phyloP scores from a whole-genome alignment of 2,797 vertebrate species.

The Microctenopoma steveboyesi region DNA sequence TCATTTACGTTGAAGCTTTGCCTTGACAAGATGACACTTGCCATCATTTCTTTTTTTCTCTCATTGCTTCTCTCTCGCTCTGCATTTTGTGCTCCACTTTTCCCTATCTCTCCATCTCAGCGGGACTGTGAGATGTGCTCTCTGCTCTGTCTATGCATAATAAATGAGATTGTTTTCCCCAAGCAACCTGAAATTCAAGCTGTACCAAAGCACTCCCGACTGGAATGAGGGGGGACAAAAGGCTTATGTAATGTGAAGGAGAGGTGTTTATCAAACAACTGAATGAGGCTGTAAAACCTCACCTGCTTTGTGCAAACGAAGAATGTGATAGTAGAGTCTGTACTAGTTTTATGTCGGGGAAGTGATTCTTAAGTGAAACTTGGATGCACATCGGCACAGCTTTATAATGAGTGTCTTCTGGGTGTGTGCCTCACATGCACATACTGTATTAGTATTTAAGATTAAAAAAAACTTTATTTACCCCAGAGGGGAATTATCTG shows the following conservation, averaged over 20 bases:
- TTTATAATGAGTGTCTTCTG: not conserved
- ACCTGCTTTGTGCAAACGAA: slow-evolving; percentile 12
- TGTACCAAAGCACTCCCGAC: slow-evolving; percentile 48
- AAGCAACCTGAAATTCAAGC: slow-evolving; percentile 51
- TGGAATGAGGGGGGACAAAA: slow-evolving; percentile 27
- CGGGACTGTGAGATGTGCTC: slow-evolving; percentile 22
- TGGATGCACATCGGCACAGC: not conserved
- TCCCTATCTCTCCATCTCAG: slow-evolving; percentile 19
- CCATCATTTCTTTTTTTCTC: slow-evolving; percentile 12
- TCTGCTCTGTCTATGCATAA: slow-evolving; percentile 56
- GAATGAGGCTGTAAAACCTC: not conserved
- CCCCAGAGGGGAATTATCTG: too few species aligned
- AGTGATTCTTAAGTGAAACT: not conserved
- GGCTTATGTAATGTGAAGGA: slow-evolving; percentile 38
- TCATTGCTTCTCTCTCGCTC: slow-evolving; percentile 16
- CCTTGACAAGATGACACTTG: not conserved
- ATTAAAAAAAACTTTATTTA: too few species aligned
- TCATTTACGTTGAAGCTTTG: not conserved
- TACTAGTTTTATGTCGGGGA: not conserved
- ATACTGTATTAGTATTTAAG: too few species aligned
- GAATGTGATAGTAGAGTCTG: slow-evolving; percentile 1
- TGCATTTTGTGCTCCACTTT: slow-evolving; percentile 8
- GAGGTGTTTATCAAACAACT: slow-evolving; percentile 30
- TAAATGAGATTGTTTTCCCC: slow-evolving; percentile 58
- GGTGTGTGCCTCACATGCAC: not conserved